Evolutionary conservation across 64 coral and sea anemone genomes (phyloP), one percentile per base, ranked within the genome.

Genomic region (Montipora sp.): DNA sequence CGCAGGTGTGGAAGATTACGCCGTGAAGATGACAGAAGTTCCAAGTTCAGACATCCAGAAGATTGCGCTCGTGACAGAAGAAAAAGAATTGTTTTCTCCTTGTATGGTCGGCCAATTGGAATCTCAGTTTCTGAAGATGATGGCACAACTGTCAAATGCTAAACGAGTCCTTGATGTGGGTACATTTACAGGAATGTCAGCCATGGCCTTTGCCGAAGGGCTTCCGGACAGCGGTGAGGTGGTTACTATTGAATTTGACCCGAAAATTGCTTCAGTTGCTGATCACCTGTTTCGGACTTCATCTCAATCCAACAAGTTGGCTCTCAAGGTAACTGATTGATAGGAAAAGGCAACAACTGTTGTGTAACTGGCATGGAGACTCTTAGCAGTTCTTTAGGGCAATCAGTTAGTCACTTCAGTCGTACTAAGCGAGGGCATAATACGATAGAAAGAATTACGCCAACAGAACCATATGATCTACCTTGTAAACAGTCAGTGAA

Each of bases 91-190:
- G 92, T 94, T 94, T 27, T 61, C 70, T 4, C 92, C 92, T 27
- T 94, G 92, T n/a, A 81, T 94, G 92, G 92, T 94, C 0, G 92
- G 92, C 20, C 77, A 88, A 45, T 78, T 89, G 5, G 92, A 94
- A 69, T 27, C 84, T 44, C 92, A 94, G 68, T 94, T 94, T 50
- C 24, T 94, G 5, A 94, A 94, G 92, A 94, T 94, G 92, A 80
- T 89, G 78, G 65, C 77, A 2, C 87, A 89, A 77, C 70, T 94
- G 20, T 50, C 71, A 6, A 89, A 89, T 50, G 92, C 87, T 15
- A 94, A 77, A 21, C 48, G 80, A 9, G 84, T 88, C 43, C 51
- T 94, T 23, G 92, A 94, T 43, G 77, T 94, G 13, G 92, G 92
- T 50, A 90, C 87, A 15, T 94, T 94, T 15, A 94, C 92, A 4